Evolutionary conservation across 2,888 invertebrate species (phyloP).

Genomic region (Mythimna impura): DNA sequence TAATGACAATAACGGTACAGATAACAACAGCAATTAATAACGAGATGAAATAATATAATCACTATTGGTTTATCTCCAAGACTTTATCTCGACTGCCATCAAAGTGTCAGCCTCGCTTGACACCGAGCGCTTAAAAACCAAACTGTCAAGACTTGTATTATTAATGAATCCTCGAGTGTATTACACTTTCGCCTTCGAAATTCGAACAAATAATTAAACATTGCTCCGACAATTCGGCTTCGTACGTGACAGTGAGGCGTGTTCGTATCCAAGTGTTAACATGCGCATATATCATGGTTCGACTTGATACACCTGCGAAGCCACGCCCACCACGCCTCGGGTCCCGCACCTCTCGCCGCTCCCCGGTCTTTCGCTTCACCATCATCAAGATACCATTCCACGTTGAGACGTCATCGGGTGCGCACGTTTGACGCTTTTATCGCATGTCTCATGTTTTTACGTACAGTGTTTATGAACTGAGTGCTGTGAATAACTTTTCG

Average conservation of each 20-base stretch:
- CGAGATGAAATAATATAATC: constrained; percentile 63
- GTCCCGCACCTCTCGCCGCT: constrained; percentile 69
- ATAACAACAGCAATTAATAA: constrained; percentile 57
- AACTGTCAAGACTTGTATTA: constrained; percentile 68
- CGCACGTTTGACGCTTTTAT: constrained; percentile 72
- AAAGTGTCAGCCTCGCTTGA: constrained; percentile 64
- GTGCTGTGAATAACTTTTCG: constrained; percentile 80
- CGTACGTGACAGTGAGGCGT: constrained; percentile 87
- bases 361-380: constrained; percentile 80
- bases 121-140: constrained; percentile 63
- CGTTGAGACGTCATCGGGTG: constrained; percentile 78
- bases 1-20: constrained; percentile 55
- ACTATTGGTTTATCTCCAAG: constrained; percentile 66
- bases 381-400: constrained; percentile 85
- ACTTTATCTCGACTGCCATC: constrained; percentile 76
- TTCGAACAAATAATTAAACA: constrained; percentile 80
- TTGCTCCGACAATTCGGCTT: constrained; percentile 69
- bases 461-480: constrained; percentile 78
- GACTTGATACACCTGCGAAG: constrained; percentile 85
- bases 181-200: constrained; percentile 76
- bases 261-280: constrained; percentile 85
- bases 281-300: constrained; percentile 88
- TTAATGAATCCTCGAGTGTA: constrained; percentile 71
- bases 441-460: constrained; percentile 67
- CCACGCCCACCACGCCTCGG: constrained; percentile 77